Conservation (phyloP, 1,140 invertebrate genomes). For the Drosophila azteca region DNA sequence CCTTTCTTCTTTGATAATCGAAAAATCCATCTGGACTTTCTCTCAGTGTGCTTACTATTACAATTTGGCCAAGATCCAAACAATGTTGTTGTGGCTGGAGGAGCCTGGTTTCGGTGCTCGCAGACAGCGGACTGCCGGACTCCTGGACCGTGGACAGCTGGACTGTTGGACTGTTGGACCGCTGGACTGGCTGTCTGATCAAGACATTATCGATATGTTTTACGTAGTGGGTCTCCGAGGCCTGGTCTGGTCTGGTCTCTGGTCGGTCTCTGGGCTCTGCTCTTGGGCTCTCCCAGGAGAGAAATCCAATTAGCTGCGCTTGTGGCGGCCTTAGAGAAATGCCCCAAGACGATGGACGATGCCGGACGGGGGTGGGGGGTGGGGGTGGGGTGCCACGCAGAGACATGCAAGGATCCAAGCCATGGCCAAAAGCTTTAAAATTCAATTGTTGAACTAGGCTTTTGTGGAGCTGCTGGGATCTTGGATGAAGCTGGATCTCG, state of each 20-base stretch:
- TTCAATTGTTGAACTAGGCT: conserved; percentile 57
- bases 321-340: conserved; percentile 72
- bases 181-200: conserved; percentile 72
- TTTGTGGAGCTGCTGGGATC: conserved; percentile 22
- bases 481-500: conserved; percentile 12
- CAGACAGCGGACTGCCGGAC: conserved; percentile 10
- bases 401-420: conserved; percentile 72
- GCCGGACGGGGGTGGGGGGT: too few relatives aligned
- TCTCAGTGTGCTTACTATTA: conserved; percentile 77
- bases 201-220: conserved; percentile 83
- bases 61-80: conserved; percentile 66
- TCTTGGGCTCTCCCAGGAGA: conserved; percentile 73
- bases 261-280: too few relatives aligned
- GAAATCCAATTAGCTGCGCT: conserved; percentile 81
- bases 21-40: conserved; percentile 13
- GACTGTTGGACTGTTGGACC: too few relatives aligned
- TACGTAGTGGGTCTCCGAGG: conserved; percentile 58
- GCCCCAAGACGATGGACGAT: conserved; percentile 18
- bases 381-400: conserved; percentile 6
- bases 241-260: neutral
- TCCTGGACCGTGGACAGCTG: too few relatives aligned
- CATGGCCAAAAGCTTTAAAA: conserved; percentile 38
- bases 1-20: neutral
- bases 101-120: conserved; percentile 9
- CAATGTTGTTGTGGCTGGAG: conserved; percentile 27